Conservation (phyloP, 2,797 vertebrate species). For the Danionella dracula region DNA sequence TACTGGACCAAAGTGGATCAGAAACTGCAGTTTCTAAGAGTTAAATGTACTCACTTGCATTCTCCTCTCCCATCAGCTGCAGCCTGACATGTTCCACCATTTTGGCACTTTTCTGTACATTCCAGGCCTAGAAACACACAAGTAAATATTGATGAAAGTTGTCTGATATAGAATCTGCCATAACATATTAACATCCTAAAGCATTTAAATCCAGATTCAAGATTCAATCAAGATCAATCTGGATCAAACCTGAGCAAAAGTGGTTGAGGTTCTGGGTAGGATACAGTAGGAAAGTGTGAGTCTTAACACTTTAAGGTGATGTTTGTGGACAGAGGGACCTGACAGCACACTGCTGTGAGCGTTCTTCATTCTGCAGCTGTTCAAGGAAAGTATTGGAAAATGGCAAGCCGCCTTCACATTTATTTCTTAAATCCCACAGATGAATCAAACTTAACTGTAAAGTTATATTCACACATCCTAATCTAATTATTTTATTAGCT, state of each 20-base stretch:
- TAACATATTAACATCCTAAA: no score
- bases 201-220: not conserved
- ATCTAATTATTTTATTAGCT: no score
- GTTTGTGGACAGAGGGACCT: slow-evolving; percentile 43
- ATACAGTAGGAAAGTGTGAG: slow-evolving; percentile 46
- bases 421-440: not conserved
- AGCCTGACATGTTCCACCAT: slow-evolving; percentile 82
- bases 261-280: not conserved
- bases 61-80: slow-evolving; percentile 74
- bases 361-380: slow-evolving; percentile 47
- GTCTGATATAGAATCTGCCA: not conserved
- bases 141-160: not conserved
- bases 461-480: no score
- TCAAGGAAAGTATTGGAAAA: slow-evolving; percentile 36
- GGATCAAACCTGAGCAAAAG: not conserved
- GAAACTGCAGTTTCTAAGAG: slow-evolving; percentile 16
- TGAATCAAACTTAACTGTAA: no score
- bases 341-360: slow-evolving; percentile 46
- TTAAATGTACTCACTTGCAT: slow-evolving; percentile 82
- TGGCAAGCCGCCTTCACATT: slow-evolving; percentile 1
- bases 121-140: slow-evolving; percentile 74
- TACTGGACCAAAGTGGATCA: not conserved
- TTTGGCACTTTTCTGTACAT: slow-evolving; percentile 84
- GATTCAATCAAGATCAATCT: not conserved
- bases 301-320: slow-evolving; percentile 52